Evolutionary conservation across 1,140 invertebrate species (phyloP).

Genomic region (Drosophila arawakana): DNA sequence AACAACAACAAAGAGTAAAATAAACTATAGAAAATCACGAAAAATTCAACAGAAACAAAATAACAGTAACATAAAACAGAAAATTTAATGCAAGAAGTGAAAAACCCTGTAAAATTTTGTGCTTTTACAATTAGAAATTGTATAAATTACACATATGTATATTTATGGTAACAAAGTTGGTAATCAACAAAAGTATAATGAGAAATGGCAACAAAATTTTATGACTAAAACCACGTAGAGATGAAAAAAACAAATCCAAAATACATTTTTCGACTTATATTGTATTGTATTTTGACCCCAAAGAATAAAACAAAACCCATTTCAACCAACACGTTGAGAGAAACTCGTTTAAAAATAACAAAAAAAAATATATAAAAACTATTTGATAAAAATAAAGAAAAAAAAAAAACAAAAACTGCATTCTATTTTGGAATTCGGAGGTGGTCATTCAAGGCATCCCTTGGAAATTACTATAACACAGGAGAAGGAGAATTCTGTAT

Average conservation of each 20-base stretch:
- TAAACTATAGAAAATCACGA: constrained; percentile 30
- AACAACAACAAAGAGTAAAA: constrained; percentile 10
- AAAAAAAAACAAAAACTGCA: constrained; percentile 17
- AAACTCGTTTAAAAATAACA: constrained; percentile 72
- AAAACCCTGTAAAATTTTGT: constrained; percentile 70
- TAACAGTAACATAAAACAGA: constrained; percentile 19
- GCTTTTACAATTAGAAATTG: constrained; percentile 76
- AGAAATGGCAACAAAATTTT: constrained; percentile 45
- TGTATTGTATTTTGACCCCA: constrained; percentile 80
- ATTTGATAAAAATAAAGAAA: constrained; percentile 78
- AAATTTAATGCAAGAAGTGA: constrained; percentile 12
- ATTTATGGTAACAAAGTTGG: constrained; percentile 30
- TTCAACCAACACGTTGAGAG: constrained; percentile 64
- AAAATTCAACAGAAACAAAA: constrained; percentile 36
- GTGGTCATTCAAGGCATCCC: too few relatives aligned
- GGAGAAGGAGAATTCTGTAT: too few relatives aligned
- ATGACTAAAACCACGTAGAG: constrained; percentile 52
- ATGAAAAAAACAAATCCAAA: constrained; percentile 54
- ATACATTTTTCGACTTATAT: constrained; percentile 70
- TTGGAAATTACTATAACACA: too few relatives aligned
- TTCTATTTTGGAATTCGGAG: too few relatives aligned
- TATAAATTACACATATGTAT: constrained; percentile 60
- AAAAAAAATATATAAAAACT: constrained; percentile 60
- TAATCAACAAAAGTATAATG: constrained; percentile 19
- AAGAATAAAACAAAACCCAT: constrained; percentile 65